A percentile compares a stretch with the other conserved stretches of the same genome.
phyloP scores from a whole-genome alignment of 2,888 invertebrate species.

The Malacosoma neustria region DNA sequence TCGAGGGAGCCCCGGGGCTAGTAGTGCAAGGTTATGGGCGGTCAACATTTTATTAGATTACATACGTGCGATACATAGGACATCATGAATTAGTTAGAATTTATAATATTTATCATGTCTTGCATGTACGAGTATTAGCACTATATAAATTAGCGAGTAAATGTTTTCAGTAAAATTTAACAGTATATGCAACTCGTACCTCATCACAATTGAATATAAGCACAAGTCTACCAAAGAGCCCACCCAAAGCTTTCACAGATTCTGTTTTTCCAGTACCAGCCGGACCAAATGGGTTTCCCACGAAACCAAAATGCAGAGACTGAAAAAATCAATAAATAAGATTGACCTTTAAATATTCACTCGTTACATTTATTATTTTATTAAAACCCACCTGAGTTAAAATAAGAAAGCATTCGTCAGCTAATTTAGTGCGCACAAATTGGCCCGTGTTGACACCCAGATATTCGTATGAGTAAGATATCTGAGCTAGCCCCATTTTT shows the following conservation, averaged over 20 bases:
- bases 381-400: slow-evolving; percentile 84
- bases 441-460: slow-evolving; percentile 95
- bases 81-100: no score
- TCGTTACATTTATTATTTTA: background rate
- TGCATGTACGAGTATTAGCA: no score
- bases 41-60: no score
- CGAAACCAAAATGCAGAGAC: slow-evolving; percentile 95
- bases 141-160: no score
- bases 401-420: slow-evolving; percentile 98
- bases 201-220: slow-evolving; percentile 98
- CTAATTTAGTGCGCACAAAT: slow-evolving; percentile 95
- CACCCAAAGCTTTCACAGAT: slow-evolving; percentile 96
- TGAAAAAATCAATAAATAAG: slow-evolving; percentile 30
- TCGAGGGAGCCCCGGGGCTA: no score
- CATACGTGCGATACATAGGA: no score
- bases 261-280: slow-evolving; percentile 99
- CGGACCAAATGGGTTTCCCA: slow-evolving; percentile 99
- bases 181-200: slow-evolving; percentile 41
- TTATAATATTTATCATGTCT: no score
- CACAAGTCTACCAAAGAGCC: slow-evolving; percentile 93
- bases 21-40: no score
- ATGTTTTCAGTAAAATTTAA: no score
- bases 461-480: slow-evolving; percentile 98
- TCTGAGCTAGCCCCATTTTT: slow-evolving; percentile 94
- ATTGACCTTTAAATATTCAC: background rate